A percentile compares a stretch with the other conserved stretches of the same genome.
Evolutionary conservation across 2,113 vertebrate genomes (phyloP).

Genomic region (Hypomesus transpacificus): DNA sequence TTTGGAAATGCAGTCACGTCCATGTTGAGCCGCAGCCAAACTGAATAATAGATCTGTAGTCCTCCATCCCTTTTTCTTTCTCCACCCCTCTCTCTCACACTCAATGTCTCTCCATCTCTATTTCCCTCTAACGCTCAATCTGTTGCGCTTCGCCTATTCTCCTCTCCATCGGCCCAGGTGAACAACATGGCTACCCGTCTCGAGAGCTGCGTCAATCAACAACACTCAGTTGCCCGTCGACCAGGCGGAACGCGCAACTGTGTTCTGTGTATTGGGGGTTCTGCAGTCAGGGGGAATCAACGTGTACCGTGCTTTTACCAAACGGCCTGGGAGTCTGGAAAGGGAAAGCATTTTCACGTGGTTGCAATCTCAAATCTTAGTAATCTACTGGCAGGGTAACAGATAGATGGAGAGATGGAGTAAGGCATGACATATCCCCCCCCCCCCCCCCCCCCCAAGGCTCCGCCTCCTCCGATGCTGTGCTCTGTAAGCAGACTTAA

Average conservation of each 20-base stretch:
- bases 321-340: constrained; percentile 54
- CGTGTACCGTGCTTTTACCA: constrained; percentile 53
- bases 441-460: too few relatives aligned
- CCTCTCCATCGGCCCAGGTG: not conserved
- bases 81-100: not conserved
- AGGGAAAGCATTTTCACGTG: constrained; percentile 51
- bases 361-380: constrained; percentile 38
- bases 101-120: constrained; percentile 3
- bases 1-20: constrained; percentile 76
- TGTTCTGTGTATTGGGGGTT: too few relatives aligned
- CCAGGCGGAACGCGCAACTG: too few relatives aligned
- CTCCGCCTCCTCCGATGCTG: not conserved
- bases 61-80: constrained; percentile 20
- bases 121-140: constrained; percentile 24
- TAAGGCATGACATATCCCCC: too few relatives aligned
- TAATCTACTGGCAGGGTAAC: constrained; percentile 37
- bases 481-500: constrained; percentile 42
- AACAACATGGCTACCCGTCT: too few relatives aligned
- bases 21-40: constrained; percentile 66
- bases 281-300: constrained; percentile 21
- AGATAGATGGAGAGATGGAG: not conserved
- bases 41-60: constrained; percentile 76
- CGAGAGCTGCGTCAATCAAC: too few relatives aligned
- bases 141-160: not conserved
- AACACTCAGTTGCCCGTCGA: too few relatives aligned